Evolutionary conservation across 2,113 vertebrate species (phyloP), one percentile per base, ranked within the genome.

Genomic region (Nothobranchius furzeri): DNA sequence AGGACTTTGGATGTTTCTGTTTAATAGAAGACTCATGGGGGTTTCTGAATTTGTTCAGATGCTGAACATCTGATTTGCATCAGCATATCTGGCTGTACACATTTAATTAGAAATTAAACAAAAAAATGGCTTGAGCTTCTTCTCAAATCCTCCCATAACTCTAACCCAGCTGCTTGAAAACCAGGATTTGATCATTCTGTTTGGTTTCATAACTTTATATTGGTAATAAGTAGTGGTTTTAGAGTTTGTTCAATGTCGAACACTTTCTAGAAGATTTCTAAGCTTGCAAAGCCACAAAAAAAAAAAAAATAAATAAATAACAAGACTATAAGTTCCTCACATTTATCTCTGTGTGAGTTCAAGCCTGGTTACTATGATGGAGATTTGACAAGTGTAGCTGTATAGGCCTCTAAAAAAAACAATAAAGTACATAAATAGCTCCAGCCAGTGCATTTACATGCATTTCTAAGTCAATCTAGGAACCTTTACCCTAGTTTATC

Each of bases 31-130:
- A 5, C 7, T 40, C 37, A 8, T 7, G 6, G 37, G 37, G 37
- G 43, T 45, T 45, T 45, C 12, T 45, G 9, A 40, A 40, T 7
- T 3, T n/a, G 43, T 63, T 20, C 37, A 59, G 60, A 76, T 40
- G 59, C 51, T 15, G 73, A 73, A 78, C 67, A 81, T 84, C 78
- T 84, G 81, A 8, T 60, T 14, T 60, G 64, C 63, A 68, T 82
- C 25, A 82, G 59, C 42, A 61, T 40, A 6, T 40, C 37, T 40
- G 37, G 37, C 37, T 40, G 37, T 3, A 9, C 37, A 75, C 50
- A 54, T 56, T 53, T 58, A n/a, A 85, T 68, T 51, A 72, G 57
- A 51, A 71, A 76, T 76, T 59, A 76, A 73, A 73, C 59, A 20
- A 64, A 61, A 61, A 76, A 40, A 2, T 40, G 37, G 37, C 37